phyloP scores from a whole-genome alignment of 2,113 vertebrate genomes.

The Grantiella picta region DNA sequence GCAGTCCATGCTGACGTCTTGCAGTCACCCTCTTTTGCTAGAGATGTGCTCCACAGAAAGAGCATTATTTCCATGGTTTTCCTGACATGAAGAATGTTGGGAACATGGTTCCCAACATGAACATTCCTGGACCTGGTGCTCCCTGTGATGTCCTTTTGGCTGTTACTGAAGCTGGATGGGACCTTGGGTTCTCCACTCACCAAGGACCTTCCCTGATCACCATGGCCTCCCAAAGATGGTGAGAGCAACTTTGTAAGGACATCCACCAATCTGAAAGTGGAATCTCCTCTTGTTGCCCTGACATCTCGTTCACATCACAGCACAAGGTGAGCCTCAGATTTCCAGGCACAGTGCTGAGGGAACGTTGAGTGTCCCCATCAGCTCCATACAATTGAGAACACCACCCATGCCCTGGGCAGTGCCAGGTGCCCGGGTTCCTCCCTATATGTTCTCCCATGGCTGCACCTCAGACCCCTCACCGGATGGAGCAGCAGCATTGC shows the following conservation, averaged over 20 bases:
- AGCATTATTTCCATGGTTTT: neutral
- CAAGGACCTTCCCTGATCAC: neutral
- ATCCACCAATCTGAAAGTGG: neutral
- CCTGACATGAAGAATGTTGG: neutral
- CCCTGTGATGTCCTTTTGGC: neutral
- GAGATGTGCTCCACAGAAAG: neutral
- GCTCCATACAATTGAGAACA: neutral
- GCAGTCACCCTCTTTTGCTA: neutral
- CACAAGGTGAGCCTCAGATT: neutral
- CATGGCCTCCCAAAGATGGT: neutral
- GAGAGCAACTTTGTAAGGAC: neutral
- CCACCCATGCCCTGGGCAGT: fast-evolving
- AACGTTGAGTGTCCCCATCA: neutral
- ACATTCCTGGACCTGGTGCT: neutral
- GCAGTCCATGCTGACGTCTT: neutral
- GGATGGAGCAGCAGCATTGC: neutral
- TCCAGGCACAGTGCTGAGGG: fast-evolving
- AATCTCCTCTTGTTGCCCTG: neutral
- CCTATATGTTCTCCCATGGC: fast-evolving
- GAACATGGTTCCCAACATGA: too few relatives aligned
- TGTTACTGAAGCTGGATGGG: fast-evolving
- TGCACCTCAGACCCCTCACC: fast-evolving
- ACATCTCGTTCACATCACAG: neutral
- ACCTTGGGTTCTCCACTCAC: neutral
- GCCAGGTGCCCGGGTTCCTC: fast-evolving